A percentile compares a stretch with the other conserved stretches of the same genome.
Evolutionary conservation across 2,888 invertebrate genomes (phyloP).

Genomic region (Torymus texanus): DNA sequence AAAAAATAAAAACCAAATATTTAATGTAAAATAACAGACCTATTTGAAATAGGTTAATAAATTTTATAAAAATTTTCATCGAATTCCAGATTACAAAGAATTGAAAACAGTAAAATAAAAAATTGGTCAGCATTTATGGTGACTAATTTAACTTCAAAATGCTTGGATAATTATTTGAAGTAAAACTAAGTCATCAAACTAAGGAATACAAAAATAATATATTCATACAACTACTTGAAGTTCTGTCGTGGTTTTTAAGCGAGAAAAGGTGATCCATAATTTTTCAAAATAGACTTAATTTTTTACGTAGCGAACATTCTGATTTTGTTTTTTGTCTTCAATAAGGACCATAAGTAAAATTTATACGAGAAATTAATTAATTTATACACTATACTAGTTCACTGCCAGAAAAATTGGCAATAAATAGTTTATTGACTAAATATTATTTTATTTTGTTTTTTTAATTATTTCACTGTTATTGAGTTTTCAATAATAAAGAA

Average conservation of each 20-base stretch:
- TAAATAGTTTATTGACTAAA: background rate
- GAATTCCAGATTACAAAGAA: constrained; percentile 39
- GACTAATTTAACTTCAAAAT: constrained; percentile 43
- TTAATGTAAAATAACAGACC: constrained; percentile 67
- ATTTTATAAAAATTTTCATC: constrained; percentile 52
- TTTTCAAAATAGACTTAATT: background rate
- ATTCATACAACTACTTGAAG: constrained; percentile 21
- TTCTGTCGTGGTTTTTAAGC: constrained; percentile 31
- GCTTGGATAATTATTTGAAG: constrained; percentile 34
- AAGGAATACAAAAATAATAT: constrained; percentile 29
- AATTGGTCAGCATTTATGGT: constrained; percentile 36
- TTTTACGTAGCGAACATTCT: no score
- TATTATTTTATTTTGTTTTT: no score
- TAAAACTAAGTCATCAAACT: constrained; percentile 1
- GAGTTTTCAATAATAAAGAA: no score
- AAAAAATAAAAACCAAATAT: constrained; percentile 66
- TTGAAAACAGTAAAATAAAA: constrained; percentile 47
- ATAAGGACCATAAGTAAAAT: no score
- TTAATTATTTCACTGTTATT: no score
- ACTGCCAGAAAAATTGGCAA: background rate
- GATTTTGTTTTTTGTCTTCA: no score
- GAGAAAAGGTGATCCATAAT: constrained; percentile 25
- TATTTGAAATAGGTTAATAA: constrained; percentile 58
- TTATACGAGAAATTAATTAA: no score
- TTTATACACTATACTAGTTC: background rate